These are phyloP conservation scores for Melipona bicolor DNA, from an alignment of 2,888 invertebrate species.

Conservation along the genomic window DNA sequence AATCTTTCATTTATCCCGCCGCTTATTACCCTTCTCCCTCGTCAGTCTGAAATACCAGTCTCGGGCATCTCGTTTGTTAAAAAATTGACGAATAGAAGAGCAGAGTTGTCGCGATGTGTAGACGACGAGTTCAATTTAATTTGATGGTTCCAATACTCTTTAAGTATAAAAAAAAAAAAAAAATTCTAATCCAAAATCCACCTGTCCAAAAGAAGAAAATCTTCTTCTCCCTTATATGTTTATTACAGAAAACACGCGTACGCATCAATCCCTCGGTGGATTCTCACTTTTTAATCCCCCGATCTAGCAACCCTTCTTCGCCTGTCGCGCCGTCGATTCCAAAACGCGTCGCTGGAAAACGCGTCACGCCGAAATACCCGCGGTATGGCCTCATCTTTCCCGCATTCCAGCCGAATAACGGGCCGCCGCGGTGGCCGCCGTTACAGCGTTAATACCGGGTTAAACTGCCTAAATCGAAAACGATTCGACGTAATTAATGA, in stretches of 20 bases:
- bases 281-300: neutral
- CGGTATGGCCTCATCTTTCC: neutral
- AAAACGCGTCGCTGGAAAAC: neutral
- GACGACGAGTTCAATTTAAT: no score
- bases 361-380: neutral
- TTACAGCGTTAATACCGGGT: neutral
- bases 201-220: no score
- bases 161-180: no score
- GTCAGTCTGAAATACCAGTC: neutral
- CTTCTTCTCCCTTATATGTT: no score
- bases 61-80: no score
- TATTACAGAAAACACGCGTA: no score
- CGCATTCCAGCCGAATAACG: neutral
- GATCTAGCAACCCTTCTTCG: neutral
- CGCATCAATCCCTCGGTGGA: neutral
- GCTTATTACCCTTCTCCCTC: neutral
- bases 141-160: no score
- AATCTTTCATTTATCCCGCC: constrained; percentile 5
- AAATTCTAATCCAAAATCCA: no score
- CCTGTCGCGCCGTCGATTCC: neutral
- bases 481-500: constrained; percentile 74
- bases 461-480: constrained; percentile 24
- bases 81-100: no score
- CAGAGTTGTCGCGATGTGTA: no score
- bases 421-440: neutral